Evolutionary conservation across 2,888 invertebrate genomes (phyloP).

Genomic region (Gastracanthus pulcherrimus): DNA sequence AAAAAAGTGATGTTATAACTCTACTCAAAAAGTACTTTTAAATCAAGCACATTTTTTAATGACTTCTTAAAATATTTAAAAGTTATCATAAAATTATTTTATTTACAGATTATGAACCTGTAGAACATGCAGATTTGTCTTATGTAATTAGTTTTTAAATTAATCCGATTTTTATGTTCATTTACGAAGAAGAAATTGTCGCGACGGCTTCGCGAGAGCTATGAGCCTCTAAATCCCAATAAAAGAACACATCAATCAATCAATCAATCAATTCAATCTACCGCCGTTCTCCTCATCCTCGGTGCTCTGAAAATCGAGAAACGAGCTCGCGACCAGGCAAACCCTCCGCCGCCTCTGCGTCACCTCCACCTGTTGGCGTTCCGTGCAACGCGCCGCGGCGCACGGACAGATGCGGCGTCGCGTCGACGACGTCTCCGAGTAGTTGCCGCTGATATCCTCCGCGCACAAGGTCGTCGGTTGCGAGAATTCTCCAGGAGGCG

Average conservation of each 20-base stretch:
- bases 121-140: too few species aligned
- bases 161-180: too few species aligned
- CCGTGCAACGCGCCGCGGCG: background rate
- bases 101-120: too few species aligned
- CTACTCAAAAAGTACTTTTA: too few species aligned
- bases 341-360: background rate
- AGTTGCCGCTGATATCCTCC: background rate
- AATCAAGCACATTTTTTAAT: too few species aligned
- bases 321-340: constrained; percentile 37
- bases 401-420: background rate
- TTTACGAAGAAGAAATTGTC: too few species aligned
- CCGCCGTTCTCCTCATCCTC: background rate
- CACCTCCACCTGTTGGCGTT: background rate
- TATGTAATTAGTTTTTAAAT: too few species aligned
- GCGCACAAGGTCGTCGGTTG: background rate
- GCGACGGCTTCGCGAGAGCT: too few species aligned
- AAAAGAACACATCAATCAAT: background rate
- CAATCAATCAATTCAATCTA: background rate
- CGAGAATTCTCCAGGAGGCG: background rate
- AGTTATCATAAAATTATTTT: too few species aligned
- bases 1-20: too few species aligned
- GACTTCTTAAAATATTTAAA: too few species aligned
- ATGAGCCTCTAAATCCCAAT: background rate
- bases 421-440: background rate
- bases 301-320: constrained; percentile 27